Base-by-base conservation (phyloP, 2,113 vertebrate species). In the Halichoerus grypus region DNA sequence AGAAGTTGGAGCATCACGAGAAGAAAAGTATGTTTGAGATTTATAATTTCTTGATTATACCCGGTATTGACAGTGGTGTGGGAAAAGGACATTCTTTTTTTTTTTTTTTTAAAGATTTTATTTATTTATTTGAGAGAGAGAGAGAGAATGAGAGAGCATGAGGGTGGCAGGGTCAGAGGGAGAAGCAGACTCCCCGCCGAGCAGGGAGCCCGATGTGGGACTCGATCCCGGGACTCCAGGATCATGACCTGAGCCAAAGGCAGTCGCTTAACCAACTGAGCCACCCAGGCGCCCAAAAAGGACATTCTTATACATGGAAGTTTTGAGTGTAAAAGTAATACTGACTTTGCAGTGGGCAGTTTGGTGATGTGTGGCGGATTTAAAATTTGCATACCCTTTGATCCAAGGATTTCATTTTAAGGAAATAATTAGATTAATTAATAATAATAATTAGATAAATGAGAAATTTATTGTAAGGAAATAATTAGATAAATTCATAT, bases 321-420 rank as follows among this genome's bases (percentile, higher is more conserved):
- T 9, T 63, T 92, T 49, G 57, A 94, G 26, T 72, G 1, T 84
- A 61, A 88, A 80, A 51, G 22, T 63, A 77, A 12, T 51, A 55
- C 21, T 93, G 26, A 53, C 65, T 61, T 33, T 28, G 33, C 18
- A 65, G 11, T 65, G 61, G 77, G 22, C 19, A 93, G 1, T 80
- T 93, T 55, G 76, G 9, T 77, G 11, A 24, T 39, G 0, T 81
- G 49, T 80, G 74, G 51, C 74, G 83, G 21, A 83, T 72, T 95
- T 63, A n/a, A 88, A 93, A 49, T 87, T 74, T 93, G 12, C 9
- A 39, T 57, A 22, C 14, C 49, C 16, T 80, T 94, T 83, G 39
- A 91, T 72, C n/a, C 19, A 81, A 59, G 72, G 71, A 86, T 74
- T 91, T 63, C 33, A 77, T 82, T 92, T 94, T 96, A 63, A 87